Conservation (phyloP, 1,140 invertebrate species). For the Euglossa dilemma region DNA sequence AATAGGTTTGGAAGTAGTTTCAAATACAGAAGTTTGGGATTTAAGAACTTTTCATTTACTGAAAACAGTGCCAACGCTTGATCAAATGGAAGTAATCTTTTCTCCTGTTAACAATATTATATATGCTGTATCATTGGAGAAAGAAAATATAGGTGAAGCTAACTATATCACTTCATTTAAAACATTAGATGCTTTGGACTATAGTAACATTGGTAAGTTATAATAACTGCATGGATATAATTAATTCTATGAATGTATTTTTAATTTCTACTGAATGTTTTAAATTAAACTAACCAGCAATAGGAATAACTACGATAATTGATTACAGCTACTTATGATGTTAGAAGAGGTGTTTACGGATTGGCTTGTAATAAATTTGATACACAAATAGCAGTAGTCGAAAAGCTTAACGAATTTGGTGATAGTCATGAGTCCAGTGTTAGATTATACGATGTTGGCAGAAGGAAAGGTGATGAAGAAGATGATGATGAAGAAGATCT, state of each 20-base stretch:
- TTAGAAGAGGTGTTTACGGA: conserved; percentile 91
- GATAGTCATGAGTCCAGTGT: conserved; percentile 92
- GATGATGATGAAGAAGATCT: conserved; percentile 87
- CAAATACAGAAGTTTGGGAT: conserved; percentile 98
- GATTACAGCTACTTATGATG: conserved; percentile 91
- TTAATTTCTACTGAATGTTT: conserved; percentile 4
- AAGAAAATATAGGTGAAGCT: conserved; percentile 85
- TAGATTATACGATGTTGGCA: conserved; percentile 91
- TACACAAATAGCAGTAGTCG: conserved; percentile 91
- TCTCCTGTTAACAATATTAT: conserved; percentile 87
- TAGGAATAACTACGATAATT: conserved; percentile 82
- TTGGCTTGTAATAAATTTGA: conserved; percentile 89
- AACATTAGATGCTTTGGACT: conserved; percentile 96
- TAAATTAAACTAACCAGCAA: conserved; percentile 54
- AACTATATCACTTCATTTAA: conserved; percentile 95
- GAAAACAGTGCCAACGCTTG: conserved; percentile 95
- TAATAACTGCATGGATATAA: not conserved
- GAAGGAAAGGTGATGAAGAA: conserved; percentile 88
- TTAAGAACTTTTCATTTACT: conserved; percentile 96
- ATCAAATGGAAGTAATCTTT: conserved; percentile 92
- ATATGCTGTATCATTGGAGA: conserved; percentile 85
- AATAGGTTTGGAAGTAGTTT: conserved; percentile 90
- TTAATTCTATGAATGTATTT: not conserved
- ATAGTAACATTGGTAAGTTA: conserved; percentile 92
- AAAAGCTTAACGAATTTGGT: conserved; percentile 90